Evolutionary conservation across 2,888 invertebrate species (phyloP), one percentile per base, ranked within the genome.

Genomic region (Eupithecia subfuscata): DNA sequence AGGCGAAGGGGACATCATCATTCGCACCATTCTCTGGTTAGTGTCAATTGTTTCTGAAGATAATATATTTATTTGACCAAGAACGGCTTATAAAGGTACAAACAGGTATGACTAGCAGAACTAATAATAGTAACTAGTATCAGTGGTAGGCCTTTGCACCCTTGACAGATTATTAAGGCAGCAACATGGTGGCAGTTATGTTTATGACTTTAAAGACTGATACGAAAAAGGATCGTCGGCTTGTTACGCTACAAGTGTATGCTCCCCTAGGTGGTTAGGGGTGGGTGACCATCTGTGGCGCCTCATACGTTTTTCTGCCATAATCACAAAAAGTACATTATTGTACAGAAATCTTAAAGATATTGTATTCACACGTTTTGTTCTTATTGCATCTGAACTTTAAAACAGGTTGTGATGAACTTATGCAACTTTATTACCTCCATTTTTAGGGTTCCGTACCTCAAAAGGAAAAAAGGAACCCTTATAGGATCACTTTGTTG

Each of bases 1-100:
- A 87, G 96, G 70, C 86, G 95, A 77, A 85, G 93, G 12, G 89
- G 90, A 0, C 92, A 92, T 0, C 92, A 92, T 69, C 88, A 91
- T 60, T 93, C 93, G 4, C 90, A 90, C 65, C 87, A 91, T 75
- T 93, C 93, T 30, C 82, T 93, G 89, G 94, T 94, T 76, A 78
- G 86, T 75, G 18, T 60, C 18, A 3, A 5, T 22, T 25, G 37
- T 52, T 16, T 12, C 22, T 14, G 4, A 60, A 12, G 5, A 60
- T 25, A 25, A 56, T 25, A 25, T n/a, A 60, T 14, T 25, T 56
- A 25, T 56, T 56, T 56, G 22, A 60, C 25, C 25, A 22, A 56
- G 22, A 56, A n/a, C 52, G 11, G 60, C 14, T 25, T 12, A 22
- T 22, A 60, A 60, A 25, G 60, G 12, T 60, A 12, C 25, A 60